Base-by-base conservation (phyloP, 2,888 invertebrate species). In the Blera fallax region DNA sequence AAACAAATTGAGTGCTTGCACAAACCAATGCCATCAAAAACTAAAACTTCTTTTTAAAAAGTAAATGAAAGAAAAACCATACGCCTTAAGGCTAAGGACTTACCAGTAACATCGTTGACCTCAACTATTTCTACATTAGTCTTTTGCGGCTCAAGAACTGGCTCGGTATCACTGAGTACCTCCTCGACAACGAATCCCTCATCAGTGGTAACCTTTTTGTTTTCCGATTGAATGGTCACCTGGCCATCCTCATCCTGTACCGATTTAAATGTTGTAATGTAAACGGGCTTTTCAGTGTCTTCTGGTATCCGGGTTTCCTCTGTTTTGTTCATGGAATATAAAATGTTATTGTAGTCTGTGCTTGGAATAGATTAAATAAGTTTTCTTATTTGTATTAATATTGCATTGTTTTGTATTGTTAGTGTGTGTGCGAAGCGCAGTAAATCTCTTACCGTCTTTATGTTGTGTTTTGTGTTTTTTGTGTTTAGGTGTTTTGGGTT, bases 221-320 rank as follows among this genome's bases (percentile, higher is more conserved):
- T 91, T 91, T 91, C 90, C 87, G 88, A 91, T 90, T 90, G 90
- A 88, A 91, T 91, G 56, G 89, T 88, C 29, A 91, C 89, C 88
- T 91, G 90, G 73, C 91, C 90, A 70, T 91, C 90, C 87, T 92
- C 91, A 77, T 90, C 90, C 89, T 91, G 90, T 88, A 90, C 89
- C 74, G 92, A 91, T 88, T 92, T 91, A 87, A 93, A 93, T 87
- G 92, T 91, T 87, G 90, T 91, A 87, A 92, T 90, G 88, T 91
- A 91, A 72, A 91, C 89, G 79, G 92, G 91, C 88, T 91, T 91
- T 90, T 92, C 91, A 88, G 90, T 89, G 85, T 90, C 89, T 88
- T 90, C 88, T 18, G 88, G 87, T 78, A 88, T 88, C 69, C 88
- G 87, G 88, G 89, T 89, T 76, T 90, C 91, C 89, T 89, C 89